Evolutionary conservation across 2,113 vertebrate genomes (phyloP), one percentile per base, ranked within the genome.

Genomic region (Chloroceryle aenea): DNA sequence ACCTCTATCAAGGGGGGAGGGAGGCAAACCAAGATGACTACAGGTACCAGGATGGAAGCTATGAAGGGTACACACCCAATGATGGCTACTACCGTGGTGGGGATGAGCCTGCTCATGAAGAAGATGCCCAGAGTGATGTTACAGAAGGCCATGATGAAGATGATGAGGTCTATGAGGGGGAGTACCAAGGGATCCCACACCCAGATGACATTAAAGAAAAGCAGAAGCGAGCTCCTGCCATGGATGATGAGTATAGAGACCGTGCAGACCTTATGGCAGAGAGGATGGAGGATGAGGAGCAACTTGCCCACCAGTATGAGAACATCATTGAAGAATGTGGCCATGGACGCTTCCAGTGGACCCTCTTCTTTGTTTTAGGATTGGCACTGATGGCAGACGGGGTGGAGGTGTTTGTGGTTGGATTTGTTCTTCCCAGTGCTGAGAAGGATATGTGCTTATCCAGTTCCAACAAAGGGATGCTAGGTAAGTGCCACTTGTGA

Each of bases 381-480:
- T 96, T 99, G 97, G 99, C 99, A 4, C 98, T 99, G 59, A 99
- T 99, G 99, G 99, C 99, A 3, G 99, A 99, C 20, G 99, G 99
- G 1, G 99, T 99, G 82, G 99, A 99, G 72, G 98, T 99, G 67
- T 99, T 99, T 21, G 99, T 99, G 97, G 99, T 99, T 95, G 99
- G 99, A 82, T 99, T 99, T 89, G 99, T 99, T 69, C 94, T 99
- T 93, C 99, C 99, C 88, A 99, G 99, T 45, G 99, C 99, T 6
- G 99, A 99, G 97, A 99, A 99, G 94, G 99, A 99, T 96, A 99
- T 99, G 99, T 99, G 99, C 95, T 98, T 99, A 95, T 99, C 99
- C 90, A 99, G 99, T 71, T 98, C 99, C 5, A 99, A 99, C 98
- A 99, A 99, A 97, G 99, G 99, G 71, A 98, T 99, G 98, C 97